Percentiles rank a stretch among this genome's conserved stretches.
Evolutionary conservation across 2,113 vertebrate genomes (phyloP).

Genomic region (Rhabdomys dilectus): DNA sequence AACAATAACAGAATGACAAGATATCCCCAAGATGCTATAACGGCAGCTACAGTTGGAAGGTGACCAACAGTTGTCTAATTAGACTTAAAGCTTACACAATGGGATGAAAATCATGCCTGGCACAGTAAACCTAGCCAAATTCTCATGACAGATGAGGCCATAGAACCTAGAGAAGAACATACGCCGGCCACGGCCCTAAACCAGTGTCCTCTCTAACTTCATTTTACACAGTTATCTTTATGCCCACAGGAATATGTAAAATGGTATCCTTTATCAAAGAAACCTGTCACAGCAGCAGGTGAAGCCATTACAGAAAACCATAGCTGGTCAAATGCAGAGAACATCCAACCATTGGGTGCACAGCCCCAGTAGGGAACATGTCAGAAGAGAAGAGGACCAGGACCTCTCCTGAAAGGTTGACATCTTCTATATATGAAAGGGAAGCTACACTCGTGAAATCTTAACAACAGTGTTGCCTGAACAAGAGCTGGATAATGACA

Average conservation of each 20-base stretch:
- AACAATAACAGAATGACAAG: neutral
- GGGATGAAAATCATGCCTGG: neutral
- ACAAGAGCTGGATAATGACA: neutral
- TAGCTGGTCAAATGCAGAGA: neutral
- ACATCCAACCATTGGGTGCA: too few species aligned
- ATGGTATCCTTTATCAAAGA: neutral
- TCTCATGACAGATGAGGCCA: neutral
- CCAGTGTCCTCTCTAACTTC: neutral
- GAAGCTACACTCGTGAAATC: neutral
- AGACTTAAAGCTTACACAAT: neutral
- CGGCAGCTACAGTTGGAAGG: neutral
- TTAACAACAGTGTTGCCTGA: neutral
- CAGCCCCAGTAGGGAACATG: neutral
- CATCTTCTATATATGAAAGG: neutral
- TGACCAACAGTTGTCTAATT: neutral
- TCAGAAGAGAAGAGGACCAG: neutral
- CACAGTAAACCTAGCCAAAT: neutral
- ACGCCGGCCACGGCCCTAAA: neutral
- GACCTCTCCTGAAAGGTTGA: neutral
- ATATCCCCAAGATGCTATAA: too few species aligned
- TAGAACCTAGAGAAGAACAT: neutral
- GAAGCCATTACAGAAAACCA: too few species aligned
- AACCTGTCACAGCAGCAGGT: neutral
- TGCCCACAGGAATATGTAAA: neutral
- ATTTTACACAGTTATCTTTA: neutral